Evolutionary conservation across 2,797 vertebrate genomes (phyloP), one percentile per base, ranked within the genome.

Genomic region (Cossypha polioptera): DNA sequence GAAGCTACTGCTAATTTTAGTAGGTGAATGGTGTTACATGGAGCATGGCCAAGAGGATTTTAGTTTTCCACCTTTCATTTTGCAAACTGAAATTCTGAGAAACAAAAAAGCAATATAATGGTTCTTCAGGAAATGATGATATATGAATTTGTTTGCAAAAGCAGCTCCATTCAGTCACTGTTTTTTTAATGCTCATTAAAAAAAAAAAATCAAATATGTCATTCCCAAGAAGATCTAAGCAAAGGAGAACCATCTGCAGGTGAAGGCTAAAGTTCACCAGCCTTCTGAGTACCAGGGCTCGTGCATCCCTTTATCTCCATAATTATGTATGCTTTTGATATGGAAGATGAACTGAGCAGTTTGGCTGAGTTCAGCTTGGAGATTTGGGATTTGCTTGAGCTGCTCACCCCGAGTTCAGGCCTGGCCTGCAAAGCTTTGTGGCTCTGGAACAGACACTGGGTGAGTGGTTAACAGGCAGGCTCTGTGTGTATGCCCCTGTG

Each of bases 311-410:
- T 91, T 65, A 68, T 92, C 48, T 59, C 51, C 10, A 4, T 61
- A 80, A 91, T 82, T 76, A 85, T 45, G 25, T 79, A 63, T 77
- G 59, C 53, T 76, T 95, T 82, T 94, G 74, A 88, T 87, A 74
- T 8, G 11, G 31, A 61, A 83, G 81, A 42, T 91, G 72, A 94
- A 59, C 13, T 0, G 0, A 86, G 61, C 50, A 26, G 24, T 86
- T 80, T 91, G 58, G 69, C 92, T 48, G 63, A 83, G 31, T 36
- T 77, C 85, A 57, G n/a, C 68, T 53, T 26, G 28, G 78, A 76
- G 78, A 71, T 74, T 8, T 91, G 89, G 78, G 81, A 82, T 88
- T 92, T 80, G 53, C 87, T 91, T 95, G 91, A 95, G 72, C 71
- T 2, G 7, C 50, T 93, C 16, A 71, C 78, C 78, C 33, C 2